A percentile compares a stretch with the other conserved stretches of the same genome.
These are phyloP conservation scores for Lophotriccus pileatus DNA, from an alignment of 2,797 vertebrate genomes.

Conservation along the genomic window DNA sequence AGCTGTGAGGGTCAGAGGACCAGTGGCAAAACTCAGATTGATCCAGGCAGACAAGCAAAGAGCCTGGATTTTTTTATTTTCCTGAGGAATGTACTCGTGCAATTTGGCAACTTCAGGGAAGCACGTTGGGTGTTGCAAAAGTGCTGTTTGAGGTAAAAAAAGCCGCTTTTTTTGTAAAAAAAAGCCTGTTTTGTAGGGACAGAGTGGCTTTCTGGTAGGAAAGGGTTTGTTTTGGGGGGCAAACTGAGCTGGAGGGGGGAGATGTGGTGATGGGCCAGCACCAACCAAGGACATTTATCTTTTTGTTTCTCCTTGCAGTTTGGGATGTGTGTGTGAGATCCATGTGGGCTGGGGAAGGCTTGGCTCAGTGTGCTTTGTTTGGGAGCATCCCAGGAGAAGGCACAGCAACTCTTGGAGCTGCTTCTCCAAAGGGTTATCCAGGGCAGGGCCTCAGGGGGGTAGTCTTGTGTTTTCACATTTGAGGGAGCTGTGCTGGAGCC, in stretches of 20 bases:
- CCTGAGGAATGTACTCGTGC: background rate
- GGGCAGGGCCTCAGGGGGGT: background rate
- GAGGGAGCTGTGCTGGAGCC: background rate
- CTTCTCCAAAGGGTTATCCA: background rate
- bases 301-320: background rate
- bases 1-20: constrained; percentile 46
- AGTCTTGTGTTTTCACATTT: background rate
- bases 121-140: background rate
- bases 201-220: background rate
- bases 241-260: background rate
- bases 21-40: constrained; percentile 35
- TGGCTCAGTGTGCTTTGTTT: background rate
- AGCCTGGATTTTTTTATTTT: background rate
- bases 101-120: background rate
- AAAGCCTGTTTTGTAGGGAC: background rate
- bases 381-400: background rate
- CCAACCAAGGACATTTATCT: background rate
- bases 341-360: background rate
- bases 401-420: background rate
- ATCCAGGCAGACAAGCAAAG: background rate
- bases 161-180: background rate
- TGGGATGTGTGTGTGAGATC: background rate
- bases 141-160: background rate
- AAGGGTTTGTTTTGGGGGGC: background rate
- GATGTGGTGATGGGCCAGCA: background rate